A percentile compares a stretch with the other conserved stretches of the same genome.
phyloP scores from a whole-genome alignment of 2,888 invertebrate species.

The Plemyria rubiginata region DNA sequence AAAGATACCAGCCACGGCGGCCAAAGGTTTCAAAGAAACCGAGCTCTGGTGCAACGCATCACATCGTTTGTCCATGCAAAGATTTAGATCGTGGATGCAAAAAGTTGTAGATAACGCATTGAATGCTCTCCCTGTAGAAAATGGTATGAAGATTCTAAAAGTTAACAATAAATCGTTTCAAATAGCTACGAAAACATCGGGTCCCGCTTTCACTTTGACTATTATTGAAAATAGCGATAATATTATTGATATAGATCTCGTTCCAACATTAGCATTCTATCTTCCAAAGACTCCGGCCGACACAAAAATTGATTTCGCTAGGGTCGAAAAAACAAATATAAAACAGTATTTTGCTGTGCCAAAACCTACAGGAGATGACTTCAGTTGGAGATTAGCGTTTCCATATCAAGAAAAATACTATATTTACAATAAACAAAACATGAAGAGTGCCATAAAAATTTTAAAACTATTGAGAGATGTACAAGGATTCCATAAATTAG shows the following conservation, averaged over 20 bases:
- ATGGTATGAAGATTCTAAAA: constrained; percentile 51
- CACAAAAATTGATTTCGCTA: constrained; percentile 55
- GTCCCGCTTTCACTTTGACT: constrained; percentile 64
- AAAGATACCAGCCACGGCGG: constrained; percentile 49
- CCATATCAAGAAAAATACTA: constrained; percentile 64
- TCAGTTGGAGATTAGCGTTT: constrained; percentile 65
- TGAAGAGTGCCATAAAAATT: constrained; percentile 62
- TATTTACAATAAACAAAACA: constrained; percentile 57
- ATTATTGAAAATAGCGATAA: constrained; percentile 51
- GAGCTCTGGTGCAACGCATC: constrained; percentile 59
- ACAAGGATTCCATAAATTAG: constrained; percentile 62
- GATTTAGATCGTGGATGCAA: constrained; percentile 66
- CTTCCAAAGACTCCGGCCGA: constrained; percentile 53
- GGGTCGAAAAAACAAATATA: constrained; percentile 45
- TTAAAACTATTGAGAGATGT: constrained; percentile 62
- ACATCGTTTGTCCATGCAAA: constrained; percentile 52
- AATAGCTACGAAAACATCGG: constrained; percentile 58
- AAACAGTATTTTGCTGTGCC: constrained; percentile 64
- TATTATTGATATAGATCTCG: constrained; percentile 65
- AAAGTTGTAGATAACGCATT: constrained; percentile 60
- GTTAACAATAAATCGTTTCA: constrained; percentile 49
- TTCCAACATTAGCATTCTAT: constrained; percentile 62
- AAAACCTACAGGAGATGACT: constrained; percentile 60
- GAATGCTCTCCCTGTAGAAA: constrained; percentile 49
- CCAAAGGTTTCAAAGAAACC: constrained; percentile 60